phyloP scores from a whole-genome alignment of 1,140 invertebrate species.

The Hestina assimilis region DNA sequence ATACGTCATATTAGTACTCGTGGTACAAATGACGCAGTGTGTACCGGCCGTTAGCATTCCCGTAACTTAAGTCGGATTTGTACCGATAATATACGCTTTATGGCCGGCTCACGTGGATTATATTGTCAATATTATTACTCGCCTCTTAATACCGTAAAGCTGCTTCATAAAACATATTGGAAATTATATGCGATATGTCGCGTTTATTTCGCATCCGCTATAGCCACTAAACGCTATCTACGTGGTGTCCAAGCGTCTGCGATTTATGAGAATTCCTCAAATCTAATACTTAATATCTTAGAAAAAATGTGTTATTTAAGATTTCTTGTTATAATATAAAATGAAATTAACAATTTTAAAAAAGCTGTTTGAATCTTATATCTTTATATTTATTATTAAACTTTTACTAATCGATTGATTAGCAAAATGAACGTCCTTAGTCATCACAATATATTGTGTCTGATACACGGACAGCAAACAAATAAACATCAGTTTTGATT shows the following conservation, averaged over 20 bases:
- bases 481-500: no score
- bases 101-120: conserved; percentile 56
- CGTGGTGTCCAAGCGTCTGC: conserved; percentile 9
- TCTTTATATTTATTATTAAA: no score
- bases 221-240: conserved; percentile 16
- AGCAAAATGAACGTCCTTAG: no score
- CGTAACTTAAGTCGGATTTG: conserved; percentile 60
- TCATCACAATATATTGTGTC: no score
- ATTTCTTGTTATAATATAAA: no score
- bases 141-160: conserved; percentile 74
- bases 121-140: conserved; percentile 73
- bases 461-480: no score
- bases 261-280: conserved; percentile 1
- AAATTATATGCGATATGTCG: conserved; percentile 39
- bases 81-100: conserved; percentile 63
- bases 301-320: no score
- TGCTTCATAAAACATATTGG: conserved; percentile 71
- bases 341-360: no score
- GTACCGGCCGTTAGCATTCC: conserved; percentile 37
- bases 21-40: conserved; percentile 10
- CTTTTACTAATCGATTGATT: no score
- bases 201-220: conserved; percentile 17
- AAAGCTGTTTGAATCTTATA: no score
- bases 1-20: neutral
- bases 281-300: no score